These are phyloP conservation scores for Perdita meconis DNA, from an alignment of 2,888 invertebrate species.

Conservation along the genomic window DNA sequence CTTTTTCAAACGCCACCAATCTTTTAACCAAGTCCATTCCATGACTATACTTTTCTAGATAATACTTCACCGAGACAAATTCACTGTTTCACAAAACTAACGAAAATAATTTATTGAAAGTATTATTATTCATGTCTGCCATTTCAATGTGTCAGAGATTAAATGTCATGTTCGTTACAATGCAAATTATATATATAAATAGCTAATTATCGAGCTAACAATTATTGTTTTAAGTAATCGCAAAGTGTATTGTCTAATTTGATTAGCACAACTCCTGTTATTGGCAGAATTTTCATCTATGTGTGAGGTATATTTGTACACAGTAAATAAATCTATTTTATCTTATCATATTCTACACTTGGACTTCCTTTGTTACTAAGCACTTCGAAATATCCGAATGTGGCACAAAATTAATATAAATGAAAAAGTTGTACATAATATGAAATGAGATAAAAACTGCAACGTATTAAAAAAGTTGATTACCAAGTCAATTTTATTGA, in stretches of 20 bases:
- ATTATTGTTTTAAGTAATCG: not conserved
- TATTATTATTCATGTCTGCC: not conserved
- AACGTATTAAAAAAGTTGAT: too few species aligned
- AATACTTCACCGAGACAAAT: constrained; percentile 1
- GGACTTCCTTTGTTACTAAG: constrained; percentile 17
- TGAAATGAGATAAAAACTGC: too few species aligned
- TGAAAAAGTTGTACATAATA: too few species aligned
- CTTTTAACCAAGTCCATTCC: constrained; percentile 93
- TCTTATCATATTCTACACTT: constrained; percentile 29
- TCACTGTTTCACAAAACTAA: constrained; percentile 7
- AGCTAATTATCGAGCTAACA: not conserved
- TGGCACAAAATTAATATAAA: too few species aligned
- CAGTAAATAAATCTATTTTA: constrained; percentile 22
- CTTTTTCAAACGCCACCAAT: constrained; percentile 92
- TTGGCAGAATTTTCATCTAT: not conserved
- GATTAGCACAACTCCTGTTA: not conserved
- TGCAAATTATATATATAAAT: not conserved
- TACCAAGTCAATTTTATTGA: too few species aligned
- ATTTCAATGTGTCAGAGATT: not conserved
- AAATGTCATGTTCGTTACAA: not conserved
- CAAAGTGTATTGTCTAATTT: not conserved
- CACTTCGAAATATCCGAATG: not conserved
- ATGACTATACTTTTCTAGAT: constrained; percentile 80
- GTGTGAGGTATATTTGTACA: not conserved
- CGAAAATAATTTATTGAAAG: not conserved